Base-by-base conservation (phyloP, 1,140 invertebrate genomes). In the Patella vulgata region DNA sequence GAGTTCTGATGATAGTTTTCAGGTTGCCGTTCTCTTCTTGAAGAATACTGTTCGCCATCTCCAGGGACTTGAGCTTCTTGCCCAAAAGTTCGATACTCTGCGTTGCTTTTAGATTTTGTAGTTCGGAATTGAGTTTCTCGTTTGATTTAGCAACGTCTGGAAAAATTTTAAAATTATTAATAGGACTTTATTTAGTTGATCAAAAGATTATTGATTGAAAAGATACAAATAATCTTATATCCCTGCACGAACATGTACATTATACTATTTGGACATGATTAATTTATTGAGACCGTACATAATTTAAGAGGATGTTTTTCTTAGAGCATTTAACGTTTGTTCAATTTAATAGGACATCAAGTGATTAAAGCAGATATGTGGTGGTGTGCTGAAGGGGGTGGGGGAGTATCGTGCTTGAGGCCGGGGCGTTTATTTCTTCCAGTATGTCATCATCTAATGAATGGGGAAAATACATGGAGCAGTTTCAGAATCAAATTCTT, bases 21-120 rank as follows among this genome's bases (percentile, higher is more conserved):
- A 74, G 59, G 14, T 48, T 56, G 12, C 62, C 53, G 51, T 73
- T 71, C 53, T 76, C 74, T 9, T 68, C 47, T 17, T 57, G 50
- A 11, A 76, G 54, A 17, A 76, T 56, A 40, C 64, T 64, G n/a
- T 70, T 63, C 43, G 69, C 67, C 11, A 68, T 59, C 21, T 51
- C 23, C 12, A 76, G 27, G 54, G 68, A 67, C 28, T 59, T 40
- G 30, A 70, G 61, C 42, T 76, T 68, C 53, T 46, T 55, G 25
- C 57, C 47, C 27, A 73, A 28, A 11, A 39, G 44, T 2, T 66
- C 62, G n/a, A 25, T 59, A 28, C 63, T 63, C 40, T 68, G 56
- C 14, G 68, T 33, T 9, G 44, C 42, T 2, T 67, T 54, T 9
- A 73, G 23, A 36, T 65, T 59, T 47, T 70, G 61, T 17, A 36